Base-by-base conservation (phyloP, 1,140 invertebrate genomes). In the Goniozus legneri region DNA sequence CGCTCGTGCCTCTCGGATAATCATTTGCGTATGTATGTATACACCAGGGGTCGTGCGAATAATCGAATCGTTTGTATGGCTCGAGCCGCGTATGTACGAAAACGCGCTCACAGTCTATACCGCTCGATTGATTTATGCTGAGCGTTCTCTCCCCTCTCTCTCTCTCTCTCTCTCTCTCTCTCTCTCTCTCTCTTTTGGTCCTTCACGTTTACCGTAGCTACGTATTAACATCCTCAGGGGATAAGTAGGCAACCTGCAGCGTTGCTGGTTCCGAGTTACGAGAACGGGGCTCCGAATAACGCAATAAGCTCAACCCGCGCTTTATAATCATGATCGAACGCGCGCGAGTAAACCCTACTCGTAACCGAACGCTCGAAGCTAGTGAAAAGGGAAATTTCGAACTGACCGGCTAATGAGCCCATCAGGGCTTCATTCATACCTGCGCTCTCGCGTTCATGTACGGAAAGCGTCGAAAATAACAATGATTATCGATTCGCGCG, bases 91-190 rank as follows among this genome's bases (percentile, higher is more conserved):
- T 27, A 27, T 27, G 24, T 27, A 10, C 24, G 4, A 6, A 27
- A 27, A n/a, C n/a, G n/a, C 32, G 32, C 13, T 34, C 32, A 4
- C 12, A 8, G 3, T 13, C 12, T n/a, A n/a, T n/a, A 34, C 12
- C 32, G 12, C 3, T 34, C 32, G 12, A 34, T 34, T n/a, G 32
- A 34, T 34, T 34, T 15, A 13, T 34, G 32, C 32, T 4, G 6
- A 34, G 15, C 15, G 15, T 4, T 34, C 12, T 6, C 13, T 15
- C 3, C 32, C 13, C 32, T 34, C 32, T 34, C 32, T 34, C 32
- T 34, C 32, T 34, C 32, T 34, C 32, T 34, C 32, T 34, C 32
- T 34, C 32, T 34, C 32, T 34, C 15, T 34, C 24, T 27, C 4
- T 27, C 24, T 6, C 4, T 6, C 10, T 6, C 24, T 6, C 10